Base-by-base conservation (phyloP, 2,797 vertebrate species). In the Microcaecilia unicolor region DNA sequence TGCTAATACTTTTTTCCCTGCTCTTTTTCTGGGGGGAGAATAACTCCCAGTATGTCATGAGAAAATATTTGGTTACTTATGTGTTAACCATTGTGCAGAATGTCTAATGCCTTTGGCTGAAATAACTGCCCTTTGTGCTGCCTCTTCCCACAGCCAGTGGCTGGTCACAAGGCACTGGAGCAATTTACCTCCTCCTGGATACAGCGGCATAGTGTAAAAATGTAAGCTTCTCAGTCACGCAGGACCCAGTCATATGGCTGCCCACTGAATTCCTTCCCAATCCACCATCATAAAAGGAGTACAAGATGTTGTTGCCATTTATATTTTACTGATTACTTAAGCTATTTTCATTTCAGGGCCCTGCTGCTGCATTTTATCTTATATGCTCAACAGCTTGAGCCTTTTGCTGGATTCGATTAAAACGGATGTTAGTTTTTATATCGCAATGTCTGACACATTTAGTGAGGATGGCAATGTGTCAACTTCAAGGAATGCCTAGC, bases 261-360 rank as follows among this genome's bases (percentile, higher is more conserved):
- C 57, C 61, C 55, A 63, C 34, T 67, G 61, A 72, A 65, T 76
- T 66, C 62, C 45, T 47, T 59, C 52, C 50, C 50, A 56, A 41
- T 54, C 43, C 41, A 61, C 50, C 49, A 52, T 72, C 65, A 68
- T 69, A 69, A 59, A 46, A 67, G 62, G 33, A 60, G 41, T 35
- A 32, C 45, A 32, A 29, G 31, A 55, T 7, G 22, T 24, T 51
- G 61, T 48, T 64, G 63, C 67, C 72, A 72, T 70, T 75, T 69
- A 63, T 66, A 74, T 71, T 73, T 69, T 43, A 34, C 67, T 70
- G 71, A 84, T 81, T 72, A 70, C 56, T 51, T 43, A 55, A 63
- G 69, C 69, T 80, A 72, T 81, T 85, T 84, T 76, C 64, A 74
- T 66, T 76, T 70, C 48, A 48, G 24, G 31, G 63, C 53, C 64